Evolutionary conservation across 2,113 vertebrate genomes (phyloP).

Genomic region (Podilymbus podiceps): DNA sequence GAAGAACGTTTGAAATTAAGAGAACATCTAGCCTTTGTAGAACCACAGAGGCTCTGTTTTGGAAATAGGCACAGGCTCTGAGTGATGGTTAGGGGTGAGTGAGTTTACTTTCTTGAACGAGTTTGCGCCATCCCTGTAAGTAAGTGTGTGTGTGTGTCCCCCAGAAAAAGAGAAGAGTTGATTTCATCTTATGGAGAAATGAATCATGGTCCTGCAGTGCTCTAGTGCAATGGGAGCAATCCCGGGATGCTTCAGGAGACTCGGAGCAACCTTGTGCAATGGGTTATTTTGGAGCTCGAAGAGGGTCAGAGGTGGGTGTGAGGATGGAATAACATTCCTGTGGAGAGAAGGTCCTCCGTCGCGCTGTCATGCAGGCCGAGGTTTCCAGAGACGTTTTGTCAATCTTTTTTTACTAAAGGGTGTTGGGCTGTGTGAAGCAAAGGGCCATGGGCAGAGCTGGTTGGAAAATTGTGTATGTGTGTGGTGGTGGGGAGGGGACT

Average conservation of each 20-base stretch:
- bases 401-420: not conserved
- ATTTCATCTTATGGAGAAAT: not conserved
- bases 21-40: not conserved
- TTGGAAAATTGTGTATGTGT: not conserved
- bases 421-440: not conserved
- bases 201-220: not conserved
- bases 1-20: not conserved
- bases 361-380: accelerated
- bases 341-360: not conserved
- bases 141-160: not conserved
- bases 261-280: not conserved
- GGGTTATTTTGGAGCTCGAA: accelerated
- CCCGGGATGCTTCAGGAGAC: not conserved
- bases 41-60: not conserved
- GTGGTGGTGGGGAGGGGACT: not conserved
- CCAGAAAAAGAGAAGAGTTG: not conserved
- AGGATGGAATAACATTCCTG: not conserved
- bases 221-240: not conserved
- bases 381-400: not conserved
- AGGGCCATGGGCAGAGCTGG: not conserved
- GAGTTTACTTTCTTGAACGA: not conserved
- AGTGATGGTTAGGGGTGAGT: not conserved
- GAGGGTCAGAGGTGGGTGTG: not conserved
- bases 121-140: not conserved
- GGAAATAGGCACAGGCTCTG: not conserved